These are phyloP conservation scores for Taenioides sp. DNA, from an alignment of 2,797 vertebrate species.

Conservation along the genomic window DNA sequence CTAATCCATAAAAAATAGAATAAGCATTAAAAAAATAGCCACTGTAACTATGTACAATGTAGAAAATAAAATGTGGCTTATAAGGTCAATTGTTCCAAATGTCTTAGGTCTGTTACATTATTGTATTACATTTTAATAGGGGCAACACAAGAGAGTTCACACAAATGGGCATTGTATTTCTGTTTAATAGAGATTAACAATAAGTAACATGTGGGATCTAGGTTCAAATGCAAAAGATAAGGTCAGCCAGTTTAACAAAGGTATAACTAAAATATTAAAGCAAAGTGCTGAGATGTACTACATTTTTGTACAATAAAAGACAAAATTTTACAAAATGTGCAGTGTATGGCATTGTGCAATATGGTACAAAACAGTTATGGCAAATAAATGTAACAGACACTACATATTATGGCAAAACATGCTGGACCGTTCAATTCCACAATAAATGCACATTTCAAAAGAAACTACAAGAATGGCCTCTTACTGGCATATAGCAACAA, in stretches of 20 bases:
- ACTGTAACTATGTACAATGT: too few relatives aligned
- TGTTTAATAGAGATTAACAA: constrained; percentile 48
- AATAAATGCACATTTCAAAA: constrained; percentile 64
- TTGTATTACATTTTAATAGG: too few relatives aligned
- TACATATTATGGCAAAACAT: constrained; percentile 70
- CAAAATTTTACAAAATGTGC: constrained; percentile 66
- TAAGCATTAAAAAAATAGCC: too few relatives aligned
- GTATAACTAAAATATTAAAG: constrained; percentile 61
- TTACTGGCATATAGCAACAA: constrained; percentile 62
- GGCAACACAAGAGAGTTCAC: constrained; percentile 46
- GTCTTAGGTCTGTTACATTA: background rate
- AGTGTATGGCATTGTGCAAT: constrained; percentile 73
- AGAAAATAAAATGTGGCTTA: too few relatives aligned
- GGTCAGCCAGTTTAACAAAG: constrained; percentile 53
- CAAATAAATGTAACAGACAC: constrained; percentile 66
- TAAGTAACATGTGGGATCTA: constrained; percentile 54
- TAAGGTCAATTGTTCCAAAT: background rate
- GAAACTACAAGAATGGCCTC: constrained; percentile 62
- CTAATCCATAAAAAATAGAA: too few relatives aligned
- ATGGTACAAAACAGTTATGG: constrained; percentile 74
- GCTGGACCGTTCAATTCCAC: constrained; percentile 64
- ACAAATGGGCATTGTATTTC: constrained; percentile 49
- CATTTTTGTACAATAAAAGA: constrained; percentile 66
- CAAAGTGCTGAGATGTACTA: constrained; percentile 72
- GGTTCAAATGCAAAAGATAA: constrained; percentile 61